Evolutionary conservation across 2,888 invertebrate genomes (phyloP).

Genomic region (Barypeithes pellucidus): DNA sequence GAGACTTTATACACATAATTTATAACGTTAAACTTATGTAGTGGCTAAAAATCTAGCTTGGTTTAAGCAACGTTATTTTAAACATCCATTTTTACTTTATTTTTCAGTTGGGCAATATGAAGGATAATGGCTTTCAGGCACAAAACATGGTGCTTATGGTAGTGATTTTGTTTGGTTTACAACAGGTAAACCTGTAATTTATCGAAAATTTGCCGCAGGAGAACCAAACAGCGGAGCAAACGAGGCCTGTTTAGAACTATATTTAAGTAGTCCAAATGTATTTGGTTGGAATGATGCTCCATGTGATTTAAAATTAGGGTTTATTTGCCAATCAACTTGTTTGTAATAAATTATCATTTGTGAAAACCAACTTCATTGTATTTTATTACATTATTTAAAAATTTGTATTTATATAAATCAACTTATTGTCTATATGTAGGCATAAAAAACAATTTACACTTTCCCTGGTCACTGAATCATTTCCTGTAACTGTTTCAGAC

Average conservation of each 20-base stretch:
- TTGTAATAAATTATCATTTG: neutral
- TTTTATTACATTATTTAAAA: no score
- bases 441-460: no score
- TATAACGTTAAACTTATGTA: no score
- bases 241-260: slow-evolving; percentile 11
- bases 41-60: no score
- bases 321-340: slow-evolving; percentile 14
- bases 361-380: no score
- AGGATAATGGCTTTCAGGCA: slow-evolving; percentile 24
- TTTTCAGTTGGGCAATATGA: slow-evolving; percentile 11
- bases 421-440: no score
- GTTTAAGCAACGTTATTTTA: no score
- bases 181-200: slow-evolving; percentile 7
- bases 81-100: no score
- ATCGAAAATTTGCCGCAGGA: neutral
- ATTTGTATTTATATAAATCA: no score
- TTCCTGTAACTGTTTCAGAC: no score
- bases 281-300: slow-evolving; percentile 17
- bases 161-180: slow-evolving; percentile 26
- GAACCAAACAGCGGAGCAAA: slow-evolving; percentile 11
- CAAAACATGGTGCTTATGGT: slow-evolving; percentile 4
- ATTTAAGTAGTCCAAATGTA: neutral
- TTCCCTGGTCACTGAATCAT: no score
- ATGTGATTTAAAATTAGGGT: neutral
- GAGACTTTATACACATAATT: no score